These are phyloP conservation scores for Cantharis lateralis DNA, from an alignment of 2,888 invertebrate genomes.

Conservation along the genomic window DNA sequence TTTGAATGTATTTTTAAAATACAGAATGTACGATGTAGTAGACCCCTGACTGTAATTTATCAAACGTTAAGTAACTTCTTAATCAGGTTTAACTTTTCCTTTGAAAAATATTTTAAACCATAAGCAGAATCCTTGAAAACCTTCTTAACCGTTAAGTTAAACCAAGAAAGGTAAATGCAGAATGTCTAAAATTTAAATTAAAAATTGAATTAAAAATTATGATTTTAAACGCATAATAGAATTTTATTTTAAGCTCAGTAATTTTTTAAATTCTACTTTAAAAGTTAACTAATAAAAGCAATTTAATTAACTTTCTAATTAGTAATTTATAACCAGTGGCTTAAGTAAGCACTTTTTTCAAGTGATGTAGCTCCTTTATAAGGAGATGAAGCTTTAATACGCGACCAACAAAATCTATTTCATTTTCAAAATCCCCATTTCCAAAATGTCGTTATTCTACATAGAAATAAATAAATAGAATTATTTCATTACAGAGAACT, in stretches of 20 bases:
- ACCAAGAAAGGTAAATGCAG: background rate
- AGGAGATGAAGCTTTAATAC: background rate
- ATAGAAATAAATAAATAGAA: background rate
- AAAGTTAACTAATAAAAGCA: constrained; percentile 40
- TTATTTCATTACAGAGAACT: background rate
- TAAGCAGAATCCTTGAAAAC: background rate
- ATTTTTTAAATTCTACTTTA: constrained; percentile 34
- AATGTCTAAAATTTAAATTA: constrained; percentile 1
- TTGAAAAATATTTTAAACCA: background rate
- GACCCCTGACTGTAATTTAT: background rate
- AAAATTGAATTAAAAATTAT: constrained; percentile 1
- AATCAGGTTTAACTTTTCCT: background rate
- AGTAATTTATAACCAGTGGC: constrained; percentile 27
- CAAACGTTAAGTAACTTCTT: background rate
- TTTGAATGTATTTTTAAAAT: background rate
- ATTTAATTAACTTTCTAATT: constrained; percentile 40
- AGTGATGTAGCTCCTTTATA: constrained; percentile 9
- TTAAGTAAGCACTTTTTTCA: constrained; percentile 11
- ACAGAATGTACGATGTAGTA: background rate
- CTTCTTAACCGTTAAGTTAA: background rate
- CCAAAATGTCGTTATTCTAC: background rate
- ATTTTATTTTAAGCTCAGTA: constrained; percentile 37
- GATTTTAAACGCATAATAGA: constrained; percentile 1
- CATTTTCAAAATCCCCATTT: constrained; percentile 8
- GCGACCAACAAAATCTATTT: background rate